Evolutionary conservation across 2,797 vertebrate species (phyloP), one percentile per base, ranked within the genome.

Genomic region (Holocentrus rufus): DNA sequence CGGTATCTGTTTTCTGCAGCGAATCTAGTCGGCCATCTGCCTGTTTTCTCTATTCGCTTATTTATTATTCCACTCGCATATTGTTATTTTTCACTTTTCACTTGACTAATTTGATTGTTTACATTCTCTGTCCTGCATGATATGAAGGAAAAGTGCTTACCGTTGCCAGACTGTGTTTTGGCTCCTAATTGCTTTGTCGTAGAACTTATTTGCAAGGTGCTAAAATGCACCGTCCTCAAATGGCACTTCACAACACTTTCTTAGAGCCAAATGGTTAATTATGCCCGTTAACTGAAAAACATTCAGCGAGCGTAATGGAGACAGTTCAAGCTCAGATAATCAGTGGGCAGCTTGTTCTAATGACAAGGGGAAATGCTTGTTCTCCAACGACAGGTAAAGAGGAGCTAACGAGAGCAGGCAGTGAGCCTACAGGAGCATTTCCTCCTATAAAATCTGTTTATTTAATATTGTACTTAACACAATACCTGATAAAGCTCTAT

Each of bases 11-110:
- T 82, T 81, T 74, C 79, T 79, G 76, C 83, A 22, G 46, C 64
- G 71, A 70, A 58, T 81, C 78, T 74, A 73, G 72, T 84, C 76
- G 53, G 65, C 77, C 73, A 80, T 82, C 81, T 80, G 80, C 31
- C 74, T 53, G 39, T 61, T 39, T 30, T 47, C 68, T 65, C 80
- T 60, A 68, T 77, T 54, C 66, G 71, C 20, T 67, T 62, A 27
- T 36, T 52, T 30, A 34, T 65, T 25, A 17, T 47, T 69, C 15
- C 8, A 0, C 22, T 42, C 10, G 15, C 36, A 34, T 13, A 13
- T 30, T 39, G n/a, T 42, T 60, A 44, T 4, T 3, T 44, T 44
- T 44, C 42, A 15, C 42, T 44, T 44, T 4, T 44, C 15, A 44
- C 42, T 11, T n/a, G n/a, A n/a, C 10, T 44, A 11, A 13, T 9